Evolutionary conservation across 2,113 vertebrate genomes (phyloP).

Genomic region (Donacobius atricapilla): DNA sequence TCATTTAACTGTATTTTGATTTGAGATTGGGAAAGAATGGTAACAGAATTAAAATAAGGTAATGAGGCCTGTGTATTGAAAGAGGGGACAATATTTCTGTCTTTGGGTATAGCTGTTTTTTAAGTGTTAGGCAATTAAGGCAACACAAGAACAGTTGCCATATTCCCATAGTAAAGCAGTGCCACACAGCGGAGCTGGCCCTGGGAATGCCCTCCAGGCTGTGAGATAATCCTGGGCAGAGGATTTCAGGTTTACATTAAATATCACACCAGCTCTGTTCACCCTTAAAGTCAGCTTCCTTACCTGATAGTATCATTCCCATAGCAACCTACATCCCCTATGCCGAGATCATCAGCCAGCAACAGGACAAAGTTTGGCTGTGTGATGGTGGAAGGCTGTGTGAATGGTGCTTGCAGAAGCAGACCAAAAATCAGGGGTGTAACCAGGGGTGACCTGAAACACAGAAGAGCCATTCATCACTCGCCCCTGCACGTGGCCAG

Average conservation of each 20-base stretch:
- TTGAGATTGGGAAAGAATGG: neutral
- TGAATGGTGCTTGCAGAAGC: neutral
- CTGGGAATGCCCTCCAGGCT: neutral
- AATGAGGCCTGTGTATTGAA: neutral
- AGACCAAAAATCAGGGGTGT: neutral
- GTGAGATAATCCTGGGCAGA: neutral
- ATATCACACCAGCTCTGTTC: neutral
- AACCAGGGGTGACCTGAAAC: slow-evolving; percentile 38
- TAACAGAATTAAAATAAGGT: neutral
- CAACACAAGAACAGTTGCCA: neutral
- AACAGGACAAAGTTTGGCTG: slow-evolving; percentile 86
- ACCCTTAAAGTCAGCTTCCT: neutral
- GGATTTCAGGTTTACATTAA: neutral
- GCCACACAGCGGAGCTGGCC: neutral
- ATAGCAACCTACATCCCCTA: slow-evolving; percentile 91
- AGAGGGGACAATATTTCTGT: neutral
- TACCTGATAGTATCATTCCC: slow-evolving; percentile 87
- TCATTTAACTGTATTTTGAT: neutral
- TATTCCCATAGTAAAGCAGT: neutral
- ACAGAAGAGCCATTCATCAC: neutral
- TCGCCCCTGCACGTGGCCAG: rapidly evolving
- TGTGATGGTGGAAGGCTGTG: neutral
- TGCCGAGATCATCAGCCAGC: slow-evolving; percentile 90
- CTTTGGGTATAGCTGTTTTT: neutral
- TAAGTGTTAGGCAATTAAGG: neutral